Evolutionary conservation across 2,888 invertebrate species (phyloP), one percentile per base, ranked within the genome.

Genomic region (Noctua comes): DNA sequence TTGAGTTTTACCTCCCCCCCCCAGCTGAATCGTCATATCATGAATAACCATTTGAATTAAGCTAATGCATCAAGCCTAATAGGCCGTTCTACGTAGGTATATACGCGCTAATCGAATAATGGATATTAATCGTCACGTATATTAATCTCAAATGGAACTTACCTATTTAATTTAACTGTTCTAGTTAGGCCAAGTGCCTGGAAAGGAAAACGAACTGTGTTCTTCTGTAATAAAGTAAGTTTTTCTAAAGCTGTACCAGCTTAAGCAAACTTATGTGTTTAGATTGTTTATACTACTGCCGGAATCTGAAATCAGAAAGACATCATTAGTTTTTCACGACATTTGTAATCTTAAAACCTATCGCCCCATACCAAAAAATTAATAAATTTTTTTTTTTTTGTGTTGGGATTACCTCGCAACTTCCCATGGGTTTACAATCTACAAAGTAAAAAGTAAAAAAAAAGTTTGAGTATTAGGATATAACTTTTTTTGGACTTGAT

Each of bases 31-130:
- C 69, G 77, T 84, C 91, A 90, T 91, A 75, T 84, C 90, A 90
- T 91, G 90, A 91, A 91, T 91, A 90, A 89, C 90, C 85, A 90
- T 88, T 77, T 43, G 81, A 84, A 90, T 90, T 91, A 90, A 72
- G 87, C 88, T 91, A 90, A 90, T 91, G 89, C 85, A 86, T 80
- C 84, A 76, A 43, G 82, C 40, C 73, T 89, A 90, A 90, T 88
- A 88, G 81, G 73, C 83, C 70, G 81, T 85, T 83, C 80, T 82
- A 82, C 81, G 73, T 62, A 18, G 18, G 31, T 62, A 27, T 31
- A 31, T 62, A 77, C 51, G 77, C 31, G 46, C 59, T 86, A 85
- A 86, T 86, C 89, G 64, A 88, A 89, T 88, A 89, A 89, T 86
- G 80, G 82, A 80, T 86, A 81, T 86, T 83, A 86, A 88, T 88